phyloP scores from a whole-genome alignment of 2,888 invertebrate genomes.

The Allophyes oxyacanthae region DNA sequence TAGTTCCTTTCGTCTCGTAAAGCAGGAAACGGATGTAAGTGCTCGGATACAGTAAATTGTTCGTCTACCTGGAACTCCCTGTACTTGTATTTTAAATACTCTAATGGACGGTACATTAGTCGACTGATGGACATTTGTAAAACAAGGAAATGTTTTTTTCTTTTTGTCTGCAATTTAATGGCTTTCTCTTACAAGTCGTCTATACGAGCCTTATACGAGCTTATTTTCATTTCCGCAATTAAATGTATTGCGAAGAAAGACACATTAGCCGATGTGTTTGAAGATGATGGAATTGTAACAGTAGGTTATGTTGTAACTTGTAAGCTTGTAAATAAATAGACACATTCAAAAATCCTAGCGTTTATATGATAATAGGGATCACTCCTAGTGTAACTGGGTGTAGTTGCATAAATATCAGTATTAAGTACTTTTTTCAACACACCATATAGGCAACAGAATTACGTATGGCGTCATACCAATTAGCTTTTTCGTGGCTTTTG shows the following conservation, averaged over 20 bases:
- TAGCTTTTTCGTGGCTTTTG: too few relatives aligned
- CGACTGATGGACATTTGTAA: slow-evolving; percentile 68
- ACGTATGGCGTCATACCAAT: too few relatives aligned
- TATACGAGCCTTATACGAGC: slow-evolving; percentile 39
- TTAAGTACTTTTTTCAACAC: too few relatives aligned
- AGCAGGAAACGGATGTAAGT: slow-evolving; percentile 37
- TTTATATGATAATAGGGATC: too few relatives aligned
- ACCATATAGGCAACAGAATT: too few relatives aligned
- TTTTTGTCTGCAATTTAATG: slow-evolving; percentile 56
- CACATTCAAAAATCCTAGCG: too few relatives aligned
- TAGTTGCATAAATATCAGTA: too few relatives aligned
- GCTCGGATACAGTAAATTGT: slow-evolving; percentile 38
- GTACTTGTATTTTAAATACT: slow-evolving; percentile 22
- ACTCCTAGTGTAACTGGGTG: too few relatives aligned
- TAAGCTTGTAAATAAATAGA: too few relatives aligned
- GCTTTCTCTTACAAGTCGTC: slow-evolving; percentile 65
- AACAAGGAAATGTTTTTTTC: slow-evolving; percentile 69
- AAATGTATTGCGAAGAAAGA: slow-evolving; percentile 39
- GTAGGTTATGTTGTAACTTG: background rate
- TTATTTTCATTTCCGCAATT: slow-evolving; percentile 66
- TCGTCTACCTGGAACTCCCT: slow-evolving; percentile 6
- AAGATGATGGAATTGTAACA: slow-evolving; percentile 13
- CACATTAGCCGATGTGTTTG: slow-evolving; percentile 14
- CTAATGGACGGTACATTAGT: slow-evolving; percentile 43
- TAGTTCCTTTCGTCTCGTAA: background rate